These are phyloP conservation scores for Ariopsis seemanni DNA, from an alignment of 2,113 vertebrate genomes.

Conservation along the genomic window DNA sequence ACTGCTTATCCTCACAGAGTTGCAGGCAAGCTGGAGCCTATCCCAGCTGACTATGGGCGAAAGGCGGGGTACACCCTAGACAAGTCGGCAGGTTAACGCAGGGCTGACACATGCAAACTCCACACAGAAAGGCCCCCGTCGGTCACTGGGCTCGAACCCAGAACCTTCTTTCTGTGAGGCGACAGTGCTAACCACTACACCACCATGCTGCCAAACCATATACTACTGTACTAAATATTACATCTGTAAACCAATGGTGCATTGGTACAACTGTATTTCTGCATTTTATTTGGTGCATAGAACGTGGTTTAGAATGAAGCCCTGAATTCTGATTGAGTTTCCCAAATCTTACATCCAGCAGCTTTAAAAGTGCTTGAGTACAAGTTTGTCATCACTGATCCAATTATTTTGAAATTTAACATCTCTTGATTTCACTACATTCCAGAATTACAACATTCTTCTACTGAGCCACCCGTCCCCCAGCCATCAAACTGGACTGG, in stretches of 20 bases:
- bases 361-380: not conserved
- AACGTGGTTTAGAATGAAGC: not conserved
- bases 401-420: not conserved
- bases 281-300: not conserved
- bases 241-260: not conserved
- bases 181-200: no score
- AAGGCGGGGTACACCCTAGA: no score
- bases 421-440: not conserved
- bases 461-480: conserved; percentile 25
- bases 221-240: no score
- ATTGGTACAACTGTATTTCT: not conserved
- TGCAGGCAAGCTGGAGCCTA: no score
- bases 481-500: conserved; percentile 68
- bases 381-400: not conserved
- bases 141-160: no score
- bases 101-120: no score
- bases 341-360: not conserved
- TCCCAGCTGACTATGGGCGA: no score
- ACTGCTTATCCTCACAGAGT: no score
- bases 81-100: no score
- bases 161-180: no score
- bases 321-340: not conserved
- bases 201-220: not conserved
- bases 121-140: no score
- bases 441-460: conserved; percentile 23